Conservation (phyloP, 2,888 invertebrate genomes). For the Agrotis clavis region DNA sequence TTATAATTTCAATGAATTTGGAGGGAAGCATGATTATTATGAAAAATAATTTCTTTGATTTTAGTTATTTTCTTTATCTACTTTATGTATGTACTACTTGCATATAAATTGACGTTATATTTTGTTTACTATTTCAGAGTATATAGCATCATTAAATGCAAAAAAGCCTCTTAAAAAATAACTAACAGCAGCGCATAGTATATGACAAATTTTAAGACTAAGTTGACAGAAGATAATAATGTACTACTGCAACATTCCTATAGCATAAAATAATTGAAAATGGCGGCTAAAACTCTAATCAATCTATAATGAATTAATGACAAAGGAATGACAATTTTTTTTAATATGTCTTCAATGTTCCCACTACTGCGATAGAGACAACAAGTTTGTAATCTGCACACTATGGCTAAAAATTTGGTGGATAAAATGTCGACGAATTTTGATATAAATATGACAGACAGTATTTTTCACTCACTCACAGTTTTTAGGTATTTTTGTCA, state of each 20-base stretch:
- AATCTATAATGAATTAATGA: constrained; percentile 6
- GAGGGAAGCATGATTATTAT: not conserved
- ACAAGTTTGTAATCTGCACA: too few species aligned
- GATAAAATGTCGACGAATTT: too few species aligned
- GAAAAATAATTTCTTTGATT: not conserved
- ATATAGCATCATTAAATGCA: constrained; percentile 84
- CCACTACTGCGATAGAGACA: not conserved
- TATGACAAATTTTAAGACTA: constrained; percentile 55
- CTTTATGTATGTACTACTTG: constrained; percentile 22
- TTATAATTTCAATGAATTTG: constrained; percentile 10
- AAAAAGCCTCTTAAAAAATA: constrained; percentile 86
- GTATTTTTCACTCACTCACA: too few species aligned
- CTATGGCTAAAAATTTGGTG: too few species aligned
- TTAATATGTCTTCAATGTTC: not conserved
- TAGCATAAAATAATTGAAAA: constrained; percentile 48
- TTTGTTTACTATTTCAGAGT: constrained; percentile 89
- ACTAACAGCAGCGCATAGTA: constrained; percentile 73
- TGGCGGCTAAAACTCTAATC: constrained; percentile 53
- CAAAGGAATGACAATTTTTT: constrained; percentile 33
- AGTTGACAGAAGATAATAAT: constrained; percentile 53
- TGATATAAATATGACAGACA: too few species aligned
- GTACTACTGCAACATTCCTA: constrained; percentile 69
- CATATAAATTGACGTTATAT: constrained; percentile 64
- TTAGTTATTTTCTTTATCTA: constrained; percentile 28
- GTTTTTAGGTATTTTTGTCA: constrained; percentile 17